These are phyloP conservation scores for Drosophila planitibia DNA, from an alignment of 2,888 invertebrate genomes.

Conservation along the genomic window DNA sequence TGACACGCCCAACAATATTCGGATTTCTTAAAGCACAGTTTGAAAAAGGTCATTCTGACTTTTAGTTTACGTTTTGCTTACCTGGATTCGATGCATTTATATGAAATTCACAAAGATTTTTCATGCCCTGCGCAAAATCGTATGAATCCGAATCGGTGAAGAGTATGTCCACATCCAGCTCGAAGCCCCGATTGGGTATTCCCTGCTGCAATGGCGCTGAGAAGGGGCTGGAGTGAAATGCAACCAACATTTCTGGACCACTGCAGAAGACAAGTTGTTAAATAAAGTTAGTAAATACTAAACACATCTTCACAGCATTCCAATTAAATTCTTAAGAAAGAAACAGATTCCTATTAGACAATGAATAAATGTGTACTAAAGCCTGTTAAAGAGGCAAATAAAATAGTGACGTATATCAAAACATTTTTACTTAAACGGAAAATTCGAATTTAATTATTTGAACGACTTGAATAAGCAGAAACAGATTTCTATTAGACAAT, in stretches of 20 bases:
- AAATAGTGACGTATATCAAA: background rate
- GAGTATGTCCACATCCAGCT: constrained; percentile 94
- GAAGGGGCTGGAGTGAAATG: constrained; percentile 94
- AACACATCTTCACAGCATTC: background rate
- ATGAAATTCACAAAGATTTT: constrained; percentile 89
- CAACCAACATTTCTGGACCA: constrained; percentile 94
- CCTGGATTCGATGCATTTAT: constrained; percentile 89
- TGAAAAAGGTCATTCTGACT: background rate
- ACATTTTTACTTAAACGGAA: background rate
- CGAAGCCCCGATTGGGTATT: constrained; percentile 91
- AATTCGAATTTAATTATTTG: background rate
- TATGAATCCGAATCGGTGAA: constrained; percentile 95
- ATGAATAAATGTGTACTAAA: background rate
- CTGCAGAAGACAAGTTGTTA: constrained; percentile 76
- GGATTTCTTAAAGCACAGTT: constrained; percentile 12
- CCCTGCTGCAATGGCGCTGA: constrained; percentile 91
- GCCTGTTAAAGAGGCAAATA: background rate
- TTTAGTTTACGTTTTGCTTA: constrained; percentile 60
- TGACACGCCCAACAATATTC: constrained; percentile 43
- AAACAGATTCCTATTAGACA: background rate
- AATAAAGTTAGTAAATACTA: background rate
- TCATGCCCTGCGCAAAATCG: constrained; percentile 90
- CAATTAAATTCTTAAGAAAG: background rate
- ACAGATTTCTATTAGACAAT: background rate
- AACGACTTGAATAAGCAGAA: background rate